Percentiles rank a stretch among this genome's conserved stretches.
These are phyloP conservation scores for Ailuropoda melanoleuca DNA, from an alignment of 2,113 vertebrate genomes.

Conservation along the genomic window DNA sequence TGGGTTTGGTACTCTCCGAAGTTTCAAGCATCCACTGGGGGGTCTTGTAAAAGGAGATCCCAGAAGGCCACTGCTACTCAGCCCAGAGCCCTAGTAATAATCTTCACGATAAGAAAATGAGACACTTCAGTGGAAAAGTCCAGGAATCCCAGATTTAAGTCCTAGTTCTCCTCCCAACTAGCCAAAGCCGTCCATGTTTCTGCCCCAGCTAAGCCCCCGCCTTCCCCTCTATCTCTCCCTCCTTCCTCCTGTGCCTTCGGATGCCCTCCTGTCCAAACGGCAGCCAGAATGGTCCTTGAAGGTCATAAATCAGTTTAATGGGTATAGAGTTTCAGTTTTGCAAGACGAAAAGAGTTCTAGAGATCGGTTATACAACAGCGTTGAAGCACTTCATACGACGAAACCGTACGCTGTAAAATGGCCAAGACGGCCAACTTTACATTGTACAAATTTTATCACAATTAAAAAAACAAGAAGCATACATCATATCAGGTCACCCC, in stretches of 20 bases:
- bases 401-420: background rate
- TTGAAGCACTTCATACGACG: background rate
- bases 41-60: background rate
- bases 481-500: background rate
- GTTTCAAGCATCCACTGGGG: background rate
- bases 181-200: background rate
- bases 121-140: background rate
- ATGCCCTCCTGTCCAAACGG: background rate
- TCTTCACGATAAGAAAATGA: background rate
- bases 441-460: background rate
- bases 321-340: background rate
- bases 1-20: background rate
- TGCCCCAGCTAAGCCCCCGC: background rate
- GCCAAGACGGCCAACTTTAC: background rate
- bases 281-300: background rate
- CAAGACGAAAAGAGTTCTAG: background rate
- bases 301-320: background rate
- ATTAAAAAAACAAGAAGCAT: background rate
- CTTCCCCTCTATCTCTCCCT: background rate
- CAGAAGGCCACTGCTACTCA: background rate
- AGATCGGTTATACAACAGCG: background rate
- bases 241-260: background rate
- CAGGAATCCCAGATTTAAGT: background rate
- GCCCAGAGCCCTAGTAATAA: background rate
- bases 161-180: background rate